These are phyloP conservation scores for Sturmia bella DNA, from an alignment of 2,888 invertebrate genomes.

Conservation along the genomic window DNA sequence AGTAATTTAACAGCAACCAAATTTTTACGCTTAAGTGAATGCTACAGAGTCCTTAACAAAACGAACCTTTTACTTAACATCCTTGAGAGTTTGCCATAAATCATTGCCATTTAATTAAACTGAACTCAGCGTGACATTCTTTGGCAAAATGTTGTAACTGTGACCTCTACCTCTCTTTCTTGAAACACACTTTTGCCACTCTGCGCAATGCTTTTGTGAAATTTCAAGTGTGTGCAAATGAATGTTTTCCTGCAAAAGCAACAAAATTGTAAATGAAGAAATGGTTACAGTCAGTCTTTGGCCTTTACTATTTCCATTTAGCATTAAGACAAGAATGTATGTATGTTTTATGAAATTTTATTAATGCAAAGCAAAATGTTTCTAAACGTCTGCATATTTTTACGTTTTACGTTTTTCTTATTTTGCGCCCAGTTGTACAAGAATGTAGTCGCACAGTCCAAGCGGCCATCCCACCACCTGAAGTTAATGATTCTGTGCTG, in stretches of 20 bases:
- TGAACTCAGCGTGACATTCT: slow-evolving; percentile 72
- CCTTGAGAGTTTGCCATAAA: slow-evolving; percentile 68
- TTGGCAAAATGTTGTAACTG: slow-evolving; percentile 67
- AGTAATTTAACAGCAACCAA: not conserved
- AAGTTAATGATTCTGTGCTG: too few species aligned
- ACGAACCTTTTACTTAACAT: slow-evolving; percentile 36
- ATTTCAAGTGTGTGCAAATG: not conserved
- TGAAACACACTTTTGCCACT: not conserved
- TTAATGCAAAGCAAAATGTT: slow-evolving; percentile 1
- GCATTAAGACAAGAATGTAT: too few species aligned
- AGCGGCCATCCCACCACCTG: too few species aligned
- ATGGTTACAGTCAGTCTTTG: too few species aligned
- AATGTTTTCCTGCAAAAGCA: too few species aligned
- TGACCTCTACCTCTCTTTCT: slow-evolving; percentile 43
- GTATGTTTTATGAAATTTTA: too few species aligned
- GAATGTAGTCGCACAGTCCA: too few species aligned
- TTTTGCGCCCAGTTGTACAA: too few species aligned
- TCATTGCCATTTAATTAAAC: slow-evolving; percentile 73
- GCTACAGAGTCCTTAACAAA: slow-evolving; percentile 10
- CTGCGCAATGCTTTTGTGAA: not conserved
- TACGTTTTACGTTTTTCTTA: too few species aligned
- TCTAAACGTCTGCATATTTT: not conserved
- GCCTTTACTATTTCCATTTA: too few species aligned
- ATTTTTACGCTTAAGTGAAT: slow-evolving; percentile 1
- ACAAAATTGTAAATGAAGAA: too few species aligned